phyloP scores from a whole-genome alignment of 1,140 invertebrate species.

The Macrotrachela quadricornifera region DNA sequence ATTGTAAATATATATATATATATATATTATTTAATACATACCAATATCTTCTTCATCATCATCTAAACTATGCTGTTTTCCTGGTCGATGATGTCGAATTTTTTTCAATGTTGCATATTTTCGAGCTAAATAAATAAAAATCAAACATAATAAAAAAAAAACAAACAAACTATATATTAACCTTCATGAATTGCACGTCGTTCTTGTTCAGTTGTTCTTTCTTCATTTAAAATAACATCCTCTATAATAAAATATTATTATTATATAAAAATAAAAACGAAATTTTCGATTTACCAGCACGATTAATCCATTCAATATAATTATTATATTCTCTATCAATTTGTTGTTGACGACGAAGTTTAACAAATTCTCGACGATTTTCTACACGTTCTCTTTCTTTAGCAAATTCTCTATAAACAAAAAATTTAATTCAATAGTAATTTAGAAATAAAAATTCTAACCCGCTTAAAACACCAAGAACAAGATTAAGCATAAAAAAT shows the following conservation, averaged over 20 bases:
- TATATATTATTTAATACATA: constrained; percentile 32
- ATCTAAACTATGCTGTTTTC: constrained; percentile 81
- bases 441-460: constrained; percentile 28
- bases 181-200: constrained; percentile 98
- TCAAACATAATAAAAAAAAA: neutral
- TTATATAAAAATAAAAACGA: constrained; percentile 12
- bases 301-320: constrained; percentile 99
- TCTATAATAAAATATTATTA: constrained; percentile 38
- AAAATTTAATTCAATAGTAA: constrained; percentile 7
- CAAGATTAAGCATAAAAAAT: constrained; percentile 99
- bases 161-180: constrained; percentile 24
- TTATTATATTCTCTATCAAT: constrained; percentile 96
- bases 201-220: constrained; percentile 95
- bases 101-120: neutral
- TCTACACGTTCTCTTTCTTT: constrained; percentile 99
- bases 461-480: constrained; percentile 99
- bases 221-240: constrained; percentile 97
- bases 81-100: constrained; percentile 18
- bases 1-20: no score
- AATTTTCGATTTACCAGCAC: constrained; percentile 63
- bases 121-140: neutral
- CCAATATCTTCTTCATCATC: constrained; percentile 71
- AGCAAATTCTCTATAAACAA: constrained; percentile 75
- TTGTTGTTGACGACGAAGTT: constrained; percentile 91
- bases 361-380: constrained; percentile 98